Evolutionary conservation across 1,140 invertebrate species (phyloP).

Genomic region (Reticulitermes speratus): DNA sequence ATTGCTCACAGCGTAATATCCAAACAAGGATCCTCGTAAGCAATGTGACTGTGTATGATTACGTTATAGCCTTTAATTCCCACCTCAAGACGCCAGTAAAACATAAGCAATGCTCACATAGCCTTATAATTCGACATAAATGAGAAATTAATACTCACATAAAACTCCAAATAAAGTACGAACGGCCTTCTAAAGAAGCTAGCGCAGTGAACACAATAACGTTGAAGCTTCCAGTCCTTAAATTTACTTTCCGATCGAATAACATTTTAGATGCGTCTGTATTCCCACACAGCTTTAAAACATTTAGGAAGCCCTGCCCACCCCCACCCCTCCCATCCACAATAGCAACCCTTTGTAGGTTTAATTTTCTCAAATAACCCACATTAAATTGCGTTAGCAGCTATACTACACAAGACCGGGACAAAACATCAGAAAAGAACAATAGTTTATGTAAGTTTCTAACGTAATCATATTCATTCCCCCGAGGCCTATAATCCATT

Average conservation of each 20-base stretch:
- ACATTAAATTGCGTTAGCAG: slow-evolving; percentile 29
- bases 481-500: slow-evolving; percentile 16
- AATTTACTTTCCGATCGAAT: neutral
- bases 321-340: neutral
- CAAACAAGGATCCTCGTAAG: no score
- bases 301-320: neutral
- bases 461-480: slow-evolving; percentile 29
- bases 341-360: slow-evolving; percentile 17
- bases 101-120: no score
- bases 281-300: slow-evolving; percentile 1
- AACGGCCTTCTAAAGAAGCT: neutral
- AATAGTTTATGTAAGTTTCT: slow-evolving; percentile 28
- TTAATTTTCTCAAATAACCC: slow-evolving; percentile 31
- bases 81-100: no score
- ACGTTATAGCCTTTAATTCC: no score
- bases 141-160: no score
- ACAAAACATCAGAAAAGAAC: slow-evolving; percentile 12
- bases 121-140: no score
- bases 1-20: no score
- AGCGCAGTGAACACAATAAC: neutral
- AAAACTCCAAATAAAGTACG: no score
- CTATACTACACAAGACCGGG: slow-evolving; percentile 8
- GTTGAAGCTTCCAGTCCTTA: neutral
- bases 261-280: neutral
- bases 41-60: no score